These are phyloP conservation scores for Colius striatus DNA, from an alignment of 2,113 vertebrate genomes.

Conservation along the genomic window DNA sequence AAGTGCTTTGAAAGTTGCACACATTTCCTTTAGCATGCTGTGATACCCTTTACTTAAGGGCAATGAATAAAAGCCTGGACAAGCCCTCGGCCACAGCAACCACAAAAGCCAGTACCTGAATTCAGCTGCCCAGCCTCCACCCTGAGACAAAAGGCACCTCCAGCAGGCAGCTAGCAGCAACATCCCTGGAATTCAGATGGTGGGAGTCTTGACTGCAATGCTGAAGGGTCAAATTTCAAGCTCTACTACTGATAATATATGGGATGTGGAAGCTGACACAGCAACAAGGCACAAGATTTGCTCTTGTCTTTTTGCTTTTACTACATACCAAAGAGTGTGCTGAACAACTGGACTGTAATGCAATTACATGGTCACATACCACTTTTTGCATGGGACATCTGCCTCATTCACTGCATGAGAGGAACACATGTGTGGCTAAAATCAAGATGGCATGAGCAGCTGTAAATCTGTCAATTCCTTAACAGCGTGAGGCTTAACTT, in stretches of 20 bases:
- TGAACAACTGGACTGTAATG: neutral
- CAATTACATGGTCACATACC: neutral
- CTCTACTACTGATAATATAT: neutral
- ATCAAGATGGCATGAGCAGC: neutral
- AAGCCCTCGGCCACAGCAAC: neutral
- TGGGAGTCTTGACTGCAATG: neutral
- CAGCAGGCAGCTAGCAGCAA: neutral
- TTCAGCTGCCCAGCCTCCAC: neutral
- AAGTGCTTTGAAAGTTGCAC: neutral
- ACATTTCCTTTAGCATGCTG: neutral
- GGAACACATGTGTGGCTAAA: neutral
- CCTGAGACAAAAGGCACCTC: neutral
- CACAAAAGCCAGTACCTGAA: neutral
- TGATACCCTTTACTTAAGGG: neutral
- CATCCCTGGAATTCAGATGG: neutral
- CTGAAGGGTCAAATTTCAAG: neutral
- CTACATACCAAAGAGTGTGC: neutral
- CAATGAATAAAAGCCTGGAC: neutral
- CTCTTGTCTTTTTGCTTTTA: neutral
- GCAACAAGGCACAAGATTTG: neutral
- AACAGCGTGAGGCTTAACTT: neutral
- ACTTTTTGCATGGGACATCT: neutral
- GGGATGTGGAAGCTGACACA: neutral
- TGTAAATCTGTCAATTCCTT: slow-evolving; percentile 43
- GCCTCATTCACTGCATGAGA: neutral